phyloP scores from a whole-genome alignment of 2,113 vertebrate species.

The Regulus satrapa region DNA sequence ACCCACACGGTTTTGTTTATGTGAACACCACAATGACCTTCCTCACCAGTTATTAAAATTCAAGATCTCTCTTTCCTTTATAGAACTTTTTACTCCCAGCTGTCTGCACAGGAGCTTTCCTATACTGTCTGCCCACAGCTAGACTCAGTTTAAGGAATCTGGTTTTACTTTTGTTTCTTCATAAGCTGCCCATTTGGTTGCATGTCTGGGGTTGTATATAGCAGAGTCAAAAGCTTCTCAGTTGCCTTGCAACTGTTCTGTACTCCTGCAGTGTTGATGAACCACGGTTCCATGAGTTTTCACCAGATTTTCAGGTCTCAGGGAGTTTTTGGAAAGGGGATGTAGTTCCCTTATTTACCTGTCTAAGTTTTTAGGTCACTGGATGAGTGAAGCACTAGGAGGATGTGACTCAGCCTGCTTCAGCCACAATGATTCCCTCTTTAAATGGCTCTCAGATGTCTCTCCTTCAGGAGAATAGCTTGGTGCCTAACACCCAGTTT shows the following conservation, averaged over 20 bases:
- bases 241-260: background rate
- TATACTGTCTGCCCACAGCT: background rate
- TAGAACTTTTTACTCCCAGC: background rate
- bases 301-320: background rate
- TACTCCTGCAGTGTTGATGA: background rate
- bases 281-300: background rate
- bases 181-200: background rate
- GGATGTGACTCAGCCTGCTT: background rate
- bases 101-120: background rate
- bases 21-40: background rate
- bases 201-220: background rate
- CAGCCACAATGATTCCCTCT: background rate
- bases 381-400: background rate
- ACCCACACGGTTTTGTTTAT: background rate
- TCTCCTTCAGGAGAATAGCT: background rate
- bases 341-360: background rate
- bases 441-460: constrained; percentile 6
- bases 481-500: background rate
- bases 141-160: background rate
- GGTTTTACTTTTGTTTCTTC: background rate
- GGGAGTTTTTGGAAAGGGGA: background rate
- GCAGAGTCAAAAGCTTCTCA: background rate
- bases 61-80: background rate
- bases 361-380: background rate
- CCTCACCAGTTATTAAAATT: background rate